phyloP scores from a whole-genome alignment of 2,888 invertebrate genomes.

The Mylabris sibirica region DNA sequence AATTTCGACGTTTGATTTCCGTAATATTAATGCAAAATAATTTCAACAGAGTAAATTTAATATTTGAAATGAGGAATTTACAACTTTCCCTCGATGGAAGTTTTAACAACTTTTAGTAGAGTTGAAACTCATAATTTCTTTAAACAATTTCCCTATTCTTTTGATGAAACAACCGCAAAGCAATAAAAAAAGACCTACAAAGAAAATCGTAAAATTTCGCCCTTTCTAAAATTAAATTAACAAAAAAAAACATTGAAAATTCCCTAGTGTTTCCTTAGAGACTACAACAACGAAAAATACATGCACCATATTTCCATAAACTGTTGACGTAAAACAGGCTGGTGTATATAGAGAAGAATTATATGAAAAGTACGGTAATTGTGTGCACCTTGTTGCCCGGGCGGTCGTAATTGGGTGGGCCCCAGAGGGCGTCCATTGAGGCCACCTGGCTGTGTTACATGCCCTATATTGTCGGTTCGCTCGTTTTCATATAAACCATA shows the following conservation, averaged over 20 bases:
- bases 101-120: neutral
- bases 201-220: slow-evolving; percentile 12
- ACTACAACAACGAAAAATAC: neutral
- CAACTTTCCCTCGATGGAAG: neutral
- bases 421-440: neutral
- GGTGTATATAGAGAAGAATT: neutral
- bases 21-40: slow-evolving; percentile 1
- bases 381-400: neutral
- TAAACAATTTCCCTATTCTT: slow-evolving; percentile 3
- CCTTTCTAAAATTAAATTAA: slow-evolving; percentile 8
- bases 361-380: slow-evolving; percentile 4
- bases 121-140: neutral
- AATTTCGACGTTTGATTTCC: neutral
- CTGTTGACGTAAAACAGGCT: neutral
- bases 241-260: neutral
- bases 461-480: slow-evolving; percentile 3
- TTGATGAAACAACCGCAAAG: neutral
- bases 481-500: slow-evolving; percentile 20
- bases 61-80: neutral
- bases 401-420: slow-evolving; percentile 7
- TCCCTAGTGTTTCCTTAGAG: slow-evolving; percentile 5
- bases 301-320: slow-evolving; percentile 13
- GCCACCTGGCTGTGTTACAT: neutral
- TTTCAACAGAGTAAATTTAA: slow-evolving; percentile 3
- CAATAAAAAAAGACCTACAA: neutral